Percentiles rank a stretch among this genome's conserved stretches.
Evolutionary conservation across 2,113 vertebrate genomes (phyloP).

Genomic region (Saccopteryx bilineata): DNA sequence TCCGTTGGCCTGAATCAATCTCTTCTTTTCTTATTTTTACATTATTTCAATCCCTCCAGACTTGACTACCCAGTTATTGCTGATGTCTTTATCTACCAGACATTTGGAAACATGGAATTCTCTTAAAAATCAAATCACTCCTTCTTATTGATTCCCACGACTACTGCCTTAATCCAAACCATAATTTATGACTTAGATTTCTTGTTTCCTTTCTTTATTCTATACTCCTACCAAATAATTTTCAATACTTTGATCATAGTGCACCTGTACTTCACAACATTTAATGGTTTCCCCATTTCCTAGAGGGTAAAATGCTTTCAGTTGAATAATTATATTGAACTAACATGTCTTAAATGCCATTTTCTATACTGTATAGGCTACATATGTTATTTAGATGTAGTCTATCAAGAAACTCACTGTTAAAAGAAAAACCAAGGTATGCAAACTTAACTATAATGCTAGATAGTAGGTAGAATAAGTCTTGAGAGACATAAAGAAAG

Average conservation of each 20-base stretch:
- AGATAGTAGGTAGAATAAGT: background rate
- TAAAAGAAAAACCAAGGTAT: background rate
- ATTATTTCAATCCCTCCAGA: background rate
- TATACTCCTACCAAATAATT: background rate
- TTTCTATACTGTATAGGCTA: background rate
- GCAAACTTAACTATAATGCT: background rate
- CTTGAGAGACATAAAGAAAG: background rate
- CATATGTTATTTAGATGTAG: slow-evolving; percentile 5
- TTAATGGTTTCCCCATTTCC: background rate
- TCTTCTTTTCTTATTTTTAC: background rate
- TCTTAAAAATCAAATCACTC: background rate
- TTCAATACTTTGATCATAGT: background rate
- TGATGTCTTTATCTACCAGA: background rate
- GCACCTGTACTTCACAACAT: background rate
- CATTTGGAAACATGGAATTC: background rate
- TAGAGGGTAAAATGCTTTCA: background rate
- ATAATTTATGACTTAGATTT: slow-evolving; percentile 18
- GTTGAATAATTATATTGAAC: background rate
- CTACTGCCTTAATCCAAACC: background rate
- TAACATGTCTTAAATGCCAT: background rate
- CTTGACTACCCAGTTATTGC: background rate
- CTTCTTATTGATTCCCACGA: background rate
- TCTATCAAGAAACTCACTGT: background rate
- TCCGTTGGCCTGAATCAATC: background rate
- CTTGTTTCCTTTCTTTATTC: slow-evolving; percentile 5